Base-by-base conservation (phyloP, 2,113 vertebrate genomes). In the Struthidea cinerea region DNA sequence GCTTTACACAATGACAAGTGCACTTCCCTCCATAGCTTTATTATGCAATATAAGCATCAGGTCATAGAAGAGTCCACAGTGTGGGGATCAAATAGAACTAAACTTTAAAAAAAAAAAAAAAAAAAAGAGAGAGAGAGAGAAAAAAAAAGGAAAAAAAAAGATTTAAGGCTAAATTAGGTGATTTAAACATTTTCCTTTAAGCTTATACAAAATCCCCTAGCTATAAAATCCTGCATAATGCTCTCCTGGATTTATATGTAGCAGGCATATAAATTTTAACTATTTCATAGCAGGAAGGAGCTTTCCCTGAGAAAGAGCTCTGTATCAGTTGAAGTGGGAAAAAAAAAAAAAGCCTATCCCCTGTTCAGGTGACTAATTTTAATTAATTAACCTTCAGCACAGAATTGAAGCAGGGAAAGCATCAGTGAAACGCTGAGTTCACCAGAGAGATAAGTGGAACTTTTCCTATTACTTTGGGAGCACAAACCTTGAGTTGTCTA, bases 151-250 rank as follows among this genome's bases (percentile, higher is more conserved):
- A 93, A 78, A 94, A 96, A 97, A 97, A 96, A 97, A 91, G 89
- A 97, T 98, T 98, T 97, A 98, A 98, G 97, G 97, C 97, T 98
- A 98, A 98, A 98, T 98, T 98, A 98, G 98, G 98, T 98, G 97
- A 98, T 98, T 98, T 98, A 98, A 98, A 98, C 98, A 97, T 98
- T 98, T 98, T 98, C 97, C 97, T 98, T 98, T 97, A 98, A 98
- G 98, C 98, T 98, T 98, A 98, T 98, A 98, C 97, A 98, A 98
- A 98, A 98, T 98, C 98, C 98, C 97, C 97, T 97, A 97, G 97
- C 98, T 98, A 97, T 98, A 98, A 98, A 98, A 98, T 97, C 98
- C 98, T 95, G 95, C 98, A 98, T 98, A 98, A 98, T 98, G 96
- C 97, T 98, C 95, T 96, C 95, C 97, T 98, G 97, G 98, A 98